Base-by-base conservation (phyloP, 2,797 vertebrate species). In the Hipposideros larvatus region DNA sequence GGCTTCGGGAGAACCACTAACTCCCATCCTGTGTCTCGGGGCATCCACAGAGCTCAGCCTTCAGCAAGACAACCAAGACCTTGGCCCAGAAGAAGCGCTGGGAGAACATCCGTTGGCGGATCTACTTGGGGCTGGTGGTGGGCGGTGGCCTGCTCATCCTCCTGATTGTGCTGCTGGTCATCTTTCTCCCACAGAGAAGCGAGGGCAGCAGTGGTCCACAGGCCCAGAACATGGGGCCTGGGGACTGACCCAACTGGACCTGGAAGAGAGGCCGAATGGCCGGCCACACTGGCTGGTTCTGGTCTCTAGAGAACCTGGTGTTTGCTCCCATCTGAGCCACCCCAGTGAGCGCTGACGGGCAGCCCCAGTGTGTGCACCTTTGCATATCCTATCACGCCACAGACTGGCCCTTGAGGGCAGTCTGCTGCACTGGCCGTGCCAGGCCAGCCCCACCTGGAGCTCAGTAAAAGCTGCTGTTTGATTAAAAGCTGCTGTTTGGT, bases 1-100 rank as follows among this genome's bases (percentile, higher is more conserved):
- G 86, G 51, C 43, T 78, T n/a, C 26, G 7, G 14, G 57, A 16
- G 26, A 31, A 37, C 51, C 28, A 16, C 89, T 97, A 92, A 97
- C 78, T 87, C 65, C 19, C 16, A 55, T 43, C 57, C 21, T 71
- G 11, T 97, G 48, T 96, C 94, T 94, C 68, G 79, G 95, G 84
- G 28, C 51, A 9, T 87, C 94, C 41, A 61, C 96, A 98, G 98
- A 96, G 98, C 1, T 66, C 96, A 0, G 31, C 89, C 82, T 98
- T 98, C 97, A 97, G 74, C 73, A 98, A 97, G 97, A 98, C 96
- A 46, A 96, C 97, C 0, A 97, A 96, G 90, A 68, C 15, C 0
- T 84, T 98, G 91, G 90, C 79, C 0, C 95, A 55, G 96, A 91
- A 93, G 95, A 97, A 98, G 95, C 96, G 75, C 66, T 73, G 79